These are phyloP conservation scores for Capreolus pygargus DNA, from an alignment of 2,113 vertebrate genomes.

Conservation along the genomic window DNA sequence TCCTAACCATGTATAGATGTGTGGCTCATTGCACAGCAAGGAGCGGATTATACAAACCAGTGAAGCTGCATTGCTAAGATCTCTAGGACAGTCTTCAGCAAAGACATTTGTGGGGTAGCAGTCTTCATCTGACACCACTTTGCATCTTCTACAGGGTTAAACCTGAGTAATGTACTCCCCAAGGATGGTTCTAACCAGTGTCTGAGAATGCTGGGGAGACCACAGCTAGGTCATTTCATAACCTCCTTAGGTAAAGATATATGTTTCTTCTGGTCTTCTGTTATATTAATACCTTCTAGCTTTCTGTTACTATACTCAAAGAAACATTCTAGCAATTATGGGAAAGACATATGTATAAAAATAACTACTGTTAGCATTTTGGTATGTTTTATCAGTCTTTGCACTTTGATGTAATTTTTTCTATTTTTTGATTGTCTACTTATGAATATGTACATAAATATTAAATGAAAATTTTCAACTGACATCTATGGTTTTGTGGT, in stretches of 20 bases:
- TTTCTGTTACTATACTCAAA: not conserved
- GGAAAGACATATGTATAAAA: not conserved
- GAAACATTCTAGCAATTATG: not conserved
- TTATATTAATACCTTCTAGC: not conserved
- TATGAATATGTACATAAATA: not conserved
- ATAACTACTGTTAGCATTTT: not conserved
- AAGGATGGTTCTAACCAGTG: not conserved
- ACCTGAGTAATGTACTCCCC: not conserved
- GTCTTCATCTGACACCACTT: not conserved
- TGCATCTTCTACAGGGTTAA: not conserved
- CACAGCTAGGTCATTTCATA: not conserved
- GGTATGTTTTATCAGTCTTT: not conserved
- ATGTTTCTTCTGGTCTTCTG: not conserved
- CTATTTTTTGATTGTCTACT: not conserved
- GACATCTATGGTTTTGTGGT: not conserved
- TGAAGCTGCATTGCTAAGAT: not conserved
- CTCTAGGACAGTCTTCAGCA: not conserved
- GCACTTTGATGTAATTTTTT: not conserved
- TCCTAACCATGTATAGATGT: not conserved
- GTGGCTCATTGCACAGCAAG: not conserved
- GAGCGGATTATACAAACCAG: not conserved
- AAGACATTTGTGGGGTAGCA: not conserved
- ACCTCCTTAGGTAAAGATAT: not conserved
- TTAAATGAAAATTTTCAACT: not conserved
- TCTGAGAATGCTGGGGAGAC: not conserved